phyloP scores from a whole-genome alignment of 2,888 invertebrate species.

The Drosophila barbarae region DNA sequence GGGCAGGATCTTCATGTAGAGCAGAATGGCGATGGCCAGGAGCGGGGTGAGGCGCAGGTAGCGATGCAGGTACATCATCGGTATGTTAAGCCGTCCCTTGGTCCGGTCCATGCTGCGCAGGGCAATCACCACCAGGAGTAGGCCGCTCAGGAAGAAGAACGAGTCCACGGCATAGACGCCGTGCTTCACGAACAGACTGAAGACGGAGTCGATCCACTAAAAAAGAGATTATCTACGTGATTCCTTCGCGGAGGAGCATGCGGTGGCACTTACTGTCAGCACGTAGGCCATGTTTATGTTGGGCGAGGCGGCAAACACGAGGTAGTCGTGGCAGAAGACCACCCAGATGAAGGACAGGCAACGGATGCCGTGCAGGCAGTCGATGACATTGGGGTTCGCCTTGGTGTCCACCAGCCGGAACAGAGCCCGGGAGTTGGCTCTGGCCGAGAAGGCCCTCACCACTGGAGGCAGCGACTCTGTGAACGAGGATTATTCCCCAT shows the following conservation, averaged over 20 bases:
- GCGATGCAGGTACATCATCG: slow-evolving; percentile 72
- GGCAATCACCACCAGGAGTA: slow-evolving; percentile 79
- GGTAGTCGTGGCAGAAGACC: slow-evolving; percentile 73
- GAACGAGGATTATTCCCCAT: too few relatives aligned
- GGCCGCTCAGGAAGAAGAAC: slow-evolving; percentile 82
- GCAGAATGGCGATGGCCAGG: slow-evolving; percentile 79
- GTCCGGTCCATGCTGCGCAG: slow-evolving; percentile 60
- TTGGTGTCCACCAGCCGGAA: slow-evolving; percentile 49
- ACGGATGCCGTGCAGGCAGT: slow-evolving; percentile 78
- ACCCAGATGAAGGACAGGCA: slow-evolving; percentile 79
- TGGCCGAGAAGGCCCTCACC: slow-evolving; percentile 64
- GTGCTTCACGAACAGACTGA: slow-evolving; percentile 60
- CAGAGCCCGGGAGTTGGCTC: slow-evolving; percentile 55
- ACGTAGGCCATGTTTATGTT: slow-evolving; percentile 54
- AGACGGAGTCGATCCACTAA: slow-evolving; percentile 53
- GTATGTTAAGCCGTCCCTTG: slow-evolving; percentile 62
- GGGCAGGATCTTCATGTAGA: slow-evolving; percentile 79
- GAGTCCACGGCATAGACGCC: slow-evolving; percentile 82
- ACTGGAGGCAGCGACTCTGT: slow-evolving; percentile 23
- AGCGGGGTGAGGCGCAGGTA: slow-evolving; percentile 80
- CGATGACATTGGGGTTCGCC: slow-evolving; percentile 62
- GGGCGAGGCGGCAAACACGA: slow-evolving; percentile 37
- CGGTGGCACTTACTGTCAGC: slow-evolving; percentile 33
- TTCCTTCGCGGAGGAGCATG: neutral
- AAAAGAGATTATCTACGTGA: neutral